Base-by-base conservation (phyloP, 2,113 vertebrate species). In the Dasyprocta punctata region DNA sequence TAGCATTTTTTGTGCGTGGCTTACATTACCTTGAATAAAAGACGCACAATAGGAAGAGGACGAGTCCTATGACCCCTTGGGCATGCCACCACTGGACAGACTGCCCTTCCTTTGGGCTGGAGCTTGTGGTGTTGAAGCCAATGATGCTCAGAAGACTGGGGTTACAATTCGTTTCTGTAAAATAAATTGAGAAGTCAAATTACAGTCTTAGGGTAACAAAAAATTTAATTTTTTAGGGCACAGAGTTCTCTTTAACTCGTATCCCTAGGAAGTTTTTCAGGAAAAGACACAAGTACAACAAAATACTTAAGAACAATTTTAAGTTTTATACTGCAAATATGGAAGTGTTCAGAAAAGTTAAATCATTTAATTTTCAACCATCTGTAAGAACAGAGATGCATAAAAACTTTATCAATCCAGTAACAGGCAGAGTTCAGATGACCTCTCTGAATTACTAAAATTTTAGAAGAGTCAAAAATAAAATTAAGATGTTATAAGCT, bases 21-120 rank as follows among this genome's bases (percentile, higher is more conserved):
- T 97, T 71, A 60, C 84, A 97, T 98, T 98, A 99, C 99, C 99
- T 99, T 92, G 99, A 99, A 96, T 99, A 99, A 71, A 99, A 99
- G 96, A 99, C 99, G 98, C 99, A 99, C 96, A 99, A 97, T 92
- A 99, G 98, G 98, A 99, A 99, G 47, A 99, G 98, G 95, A 99
- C 98, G 96, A 99, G 98, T 94, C 99, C 99, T 94, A 99, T 99
- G 98, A 99, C 99, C 69, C 99, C 99, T 97, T 99, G 99, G 38
- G 99, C 99, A 80, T 99, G 99, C 99, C 99, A 99, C 99, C 99
- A 99, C 98, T 99, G 99, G 58, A 99, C 99, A 56, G 98, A 91
- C 10, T 99, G 99, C 73, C 98, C 99, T n/a, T 99, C 99, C 90
- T 98, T 96, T 28, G 99, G 98, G 95, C 73, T 12, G 52, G 92